These are phyloP conservation scores for Notoglanidium macrostoma DNA, from an alignment of 2,797 vertebrate genomes.

Conservation along the genomic window DNA sequence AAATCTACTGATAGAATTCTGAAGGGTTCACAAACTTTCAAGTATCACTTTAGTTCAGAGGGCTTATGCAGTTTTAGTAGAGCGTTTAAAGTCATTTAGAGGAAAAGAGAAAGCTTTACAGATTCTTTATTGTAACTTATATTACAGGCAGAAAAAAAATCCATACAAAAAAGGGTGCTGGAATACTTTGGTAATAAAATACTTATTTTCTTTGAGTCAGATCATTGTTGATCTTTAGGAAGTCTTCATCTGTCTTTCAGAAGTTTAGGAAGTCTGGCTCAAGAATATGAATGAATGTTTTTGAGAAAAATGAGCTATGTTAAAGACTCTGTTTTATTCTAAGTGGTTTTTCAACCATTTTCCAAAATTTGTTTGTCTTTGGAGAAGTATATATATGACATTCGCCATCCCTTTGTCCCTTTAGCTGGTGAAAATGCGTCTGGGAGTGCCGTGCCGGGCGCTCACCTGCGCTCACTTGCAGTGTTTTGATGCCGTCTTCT, in stretches of 20 bases:
- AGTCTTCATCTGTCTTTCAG: background rate
- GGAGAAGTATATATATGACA: background rate
- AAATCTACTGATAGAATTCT: no score
- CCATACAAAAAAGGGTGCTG: background rate
- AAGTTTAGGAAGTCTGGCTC: background rate
- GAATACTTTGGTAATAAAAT: background rate
- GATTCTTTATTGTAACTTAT: background rate
- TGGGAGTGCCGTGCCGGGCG: conserved; percentile 93
- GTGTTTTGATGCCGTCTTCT: conserved; percentile 98
- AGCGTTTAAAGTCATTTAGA: background rate
- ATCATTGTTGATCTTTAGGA: background rate
- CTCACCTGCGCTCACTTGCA: conserved; percentile 96
- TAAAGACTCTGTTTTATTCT: background rate
- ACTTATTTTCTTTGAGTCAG: background rate
- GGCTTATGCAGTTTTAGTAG: background rate
- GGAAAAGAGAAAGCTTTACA: background rate
- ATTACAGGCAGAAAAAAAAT: background rate
- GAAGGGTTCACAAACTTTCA: no score
- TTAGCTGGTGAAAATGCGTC: conserved; percentile 97
- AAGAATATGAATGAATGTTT: background rate
- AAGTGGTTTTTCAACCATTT: background rate
- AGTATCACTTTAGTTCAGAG: background rate
- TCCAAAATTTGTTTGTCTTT: background rate
- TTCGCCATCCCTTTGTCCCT: background rate
- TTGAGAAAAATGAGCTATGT: background rate